phyloP scores from a whole-genome alignment of 2,113 vertebrate species.

The Menidia beryllina region DNA sequence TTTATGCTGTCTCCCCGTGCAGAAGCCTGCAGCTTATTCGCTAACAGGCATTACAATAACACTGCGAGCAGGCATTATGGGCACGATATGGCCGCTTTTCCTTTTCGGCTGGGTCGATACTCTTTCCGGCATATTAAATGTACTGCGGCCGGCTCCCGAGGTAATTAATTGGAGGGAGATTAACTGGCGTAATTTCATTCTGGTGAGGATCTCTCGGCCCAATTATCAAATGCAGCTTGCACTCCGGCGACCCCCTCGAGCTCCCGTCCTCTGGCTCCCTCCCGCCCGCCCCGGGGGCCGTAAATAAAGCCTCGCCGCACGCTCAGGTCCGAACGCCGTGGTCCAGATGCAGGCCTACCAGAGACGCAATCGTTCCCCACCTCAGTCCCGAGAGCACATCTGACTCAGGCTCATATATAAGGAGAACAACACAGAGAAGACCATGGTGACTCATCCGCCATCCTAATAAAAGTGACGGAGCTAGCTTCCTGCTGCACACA shows the following conservation, averaged over 20 bases:
- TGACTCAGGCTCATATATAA: constrained; percentile 60
- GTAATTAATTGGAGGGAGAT: constrained; percentile 83
- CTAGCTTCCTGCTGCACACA: constrained; percentile 47
- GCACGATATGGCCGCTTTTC: constrained; percentile 42
- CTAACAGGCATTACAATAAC: constrained; percentile 8
- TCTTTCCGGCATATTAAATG: constrained; percentile 73
- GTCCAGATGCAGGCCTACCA: constrained; percentile 51
- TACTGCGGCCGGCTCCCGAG: constrained; percentile 70
- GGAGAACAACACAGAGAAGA: constrained; percentile 31
- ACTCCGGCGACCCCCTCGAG: constrained; percentile 34
- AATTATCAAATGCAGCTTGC: constrained; percentile 77
- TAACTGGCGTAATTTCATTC: constrained; percentile 84
- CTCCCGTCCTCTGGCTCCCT: constrained; percentile 16
- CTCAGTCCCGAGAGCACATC: constrained; percentile 35
- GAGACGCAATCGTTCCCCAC: too few relatives aligned
- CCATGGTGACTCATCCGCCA: constrained; percentile 60
- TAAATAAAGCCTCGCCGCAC: constrained; percentile 62
- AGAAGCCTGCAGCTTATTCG: not conserved
- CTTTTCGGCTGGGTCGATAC: constrained; percentile 48
- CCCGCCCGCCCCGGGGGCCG: too few relatives aligned
- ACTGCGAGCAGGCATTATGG: constrained; percentile 21
- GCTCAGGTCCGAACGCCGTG: constrained; percentile 47
- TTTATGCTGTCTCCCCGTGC: not conserved
- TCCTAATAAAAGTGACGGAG: constrained; percentile 54
- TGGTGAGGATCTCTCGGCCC: constrained; percentile 77